Evolutionary conservation across 2,888 invertebrate genomes (phyloP).

Genomic region (Podabrus alpinus): DNA sequence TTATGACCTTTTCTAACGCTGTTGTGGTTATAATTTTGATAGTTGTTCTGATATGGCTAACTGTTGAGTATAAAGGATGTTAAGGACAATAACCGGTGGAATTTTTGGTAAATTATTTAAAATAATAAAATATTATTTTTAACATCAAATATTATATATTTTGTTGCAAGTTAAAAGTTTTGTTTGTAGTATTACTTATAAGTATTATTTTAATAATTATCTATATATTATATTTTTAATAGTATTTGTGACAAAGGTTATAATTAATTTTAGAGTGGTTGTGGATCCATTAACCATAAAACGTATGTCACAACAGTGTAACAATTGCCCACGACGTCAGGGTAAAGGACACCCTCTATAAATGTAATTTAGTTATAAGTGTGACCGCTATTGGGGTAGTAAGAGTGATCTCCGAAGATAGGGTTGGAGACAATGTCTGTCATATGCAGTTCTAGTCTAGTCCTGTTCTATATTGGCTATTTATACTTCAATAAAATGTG

Average conservation of each 20-base stretch:
- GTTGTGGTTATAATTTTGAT: not conserved
- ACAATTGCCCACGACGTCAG: constrained; percentile 31
- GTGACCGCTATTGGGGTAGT: constrained; percentile 39
- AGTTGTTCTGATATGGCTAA: not conserved
- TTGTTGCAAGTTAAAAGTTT: not conserved
- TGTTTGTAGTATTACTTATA: not conserved
- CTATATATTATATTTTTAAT: not conserved
- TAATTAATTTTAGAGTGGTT: constrained; percentile 37
- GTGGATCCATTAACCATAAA: constrained; percentile 26
- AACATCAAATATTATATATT: too few species aligned
- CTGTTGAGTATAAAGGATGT: not conserved
- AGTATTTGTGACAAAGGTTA: constrained; percentile 21
- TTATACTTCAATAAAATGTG: constrained; percentile 43
- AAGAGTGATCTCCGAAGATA: constrained; percentile 19
- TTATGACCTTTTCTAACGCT: not conserved
- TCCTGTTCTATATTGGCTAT: constrained; percentile 34
- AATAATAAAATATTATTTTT: not conserved
- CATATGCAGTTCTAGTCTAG: constrained; percentile 38
- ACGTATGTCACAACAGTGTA: constrained; percentile 39
- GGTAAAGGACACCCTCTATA: constrained; percentile 36
- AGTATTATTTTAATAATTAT: not conserved
- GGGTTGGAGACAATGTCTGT: constrained; percentile 42
- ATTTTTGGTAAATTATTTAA: not conserved
- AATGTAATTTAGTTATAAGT: constrained; percentile 52
- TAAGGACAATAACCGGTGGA: not conserved